Evolutionary conservation across 2,888 invertebrate genomes (phyloP), one percentile per base, ranked within the genome.

Genomic region (Nesidiocoris tenuis): DNA sequence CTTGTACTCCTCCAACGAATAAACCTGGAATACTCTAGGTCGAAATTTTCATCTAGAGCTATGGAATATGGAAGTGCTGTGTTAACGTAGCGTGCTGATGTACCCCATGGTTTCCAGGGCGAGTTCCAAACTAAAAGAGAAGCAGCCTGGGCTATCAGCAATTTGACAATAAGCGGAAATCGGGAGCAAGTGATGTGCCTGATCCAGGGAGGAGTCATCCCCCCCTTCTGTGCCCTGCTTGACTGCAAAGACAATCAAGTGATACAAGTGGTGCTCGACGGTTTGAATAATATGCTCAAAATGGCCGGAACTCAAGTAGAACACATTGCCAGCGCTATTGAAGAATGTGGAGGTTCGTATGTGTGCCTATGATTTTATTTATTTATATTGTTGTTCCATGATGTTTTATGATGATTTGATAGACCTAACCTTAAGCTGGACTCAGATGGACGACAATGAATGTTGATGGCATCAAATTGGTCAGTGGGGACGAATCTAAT

Each of bases 91-190:
- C n/a, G n/a, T n/a, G n/a, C n/a, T n/a, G n/a, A n/a, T n/a, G n/a
- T n/a, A n/a, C n/a, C n/a, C n/a, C n/a, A n/a, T n/a, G n/a, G n/a
- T 2, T 76, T 68, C 22, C 80, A 89, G 87, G 89, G 90, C 76
- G 98, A 98, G 86, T 98, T 98, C 87, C 96, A 97, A 86, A 98
- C 98, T n/a, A 97, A 98, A 85, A 98, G 98, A 84, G 99, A 99
- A 86, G 99, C 99, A 0, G 98, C 98, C 0, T 99, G 99, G 99
- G 98, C 98, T 7, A 96, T 99, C 78, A 96, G 96, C 84, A 99
- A 99, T 87, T 88, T 99, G 80, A 98, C 98, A 81, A 97, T 99
- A 83, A 96, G 96, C 81, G 99, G 99, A 55, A 93, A 92, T 81
- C 91, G 92, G 83, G 94, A 96, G 77, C 99, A 99, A 85, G 93